These are phyloP conservation scores for Mylabris sibirica DNA, from an alignment of 2,888 invertebrate genomes.

Conservation along the genomic window DNA sequence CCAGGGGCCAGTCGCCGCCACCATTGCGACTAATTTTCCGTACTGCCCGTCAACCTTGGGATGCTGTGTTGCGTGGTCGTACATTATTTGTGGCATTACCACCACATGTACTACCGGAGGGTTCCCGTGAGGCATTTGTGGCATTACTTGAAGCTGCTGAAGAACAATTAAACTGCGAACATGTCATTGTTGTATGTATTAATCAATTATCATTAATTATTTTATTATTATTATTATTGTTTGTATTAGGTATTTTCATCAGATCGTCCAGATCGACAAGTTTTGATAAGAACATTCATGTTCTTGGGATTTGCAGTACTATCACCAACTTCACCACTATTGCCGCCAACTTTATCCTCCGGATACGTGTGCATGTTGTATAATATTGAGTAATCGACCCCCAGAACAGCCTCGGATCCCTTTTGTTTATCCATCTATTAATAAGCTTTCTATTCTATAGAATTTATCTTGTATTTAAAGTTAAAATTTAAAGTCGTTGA, in stretches of 20 bases:
- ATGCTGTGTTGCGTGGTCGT: slow-evolving; percentile 67
- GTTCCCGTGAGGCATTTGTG: slow-evolving; percentile 95
- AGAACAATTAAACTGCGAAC: slow-evolving; percentile 84
- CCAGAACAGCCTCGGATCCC: slow-evolving; percentile 52
- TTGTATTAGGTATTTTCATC: slow-evolving; percentile 54
- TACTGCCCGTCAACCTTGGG: slow-evolving; percentile 62
- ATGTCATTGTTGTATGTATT: slow-evolving; percentile 72
- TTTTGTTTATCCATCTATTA: slow-evolving; percentile 30
- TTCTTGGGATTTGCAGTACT: slow-evolving; percentile 93
- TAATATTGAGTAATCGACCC: slow-evolving; percentile 60
- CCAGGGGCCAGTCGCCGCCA: slow-evolving; percentile 62
- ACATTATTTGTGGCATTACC: slow-evolving; percentile 91
- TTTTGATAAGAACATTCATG: slow-evolving; percentile 94
- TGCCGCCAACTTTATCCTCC: slow-evolving; percentile 66
- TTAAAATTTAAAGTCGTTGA: not conserved
- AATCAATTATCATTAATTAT: not conserved
- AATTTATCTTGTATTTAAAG: slow-evolving; percentile 11
- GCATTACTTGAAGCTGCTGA: slow-evolving; percentile 95
- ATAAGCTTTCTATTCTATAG: slow-evolving; percentile 10
- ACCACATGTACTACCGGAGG: slow-evolving; percentile 82
- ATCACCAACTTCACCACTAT: slow-evolving; percentile 80
- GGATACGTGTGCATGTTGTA: slow-evolving; percentile 61
- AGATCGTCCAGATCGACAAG: slow-evolving; percentile 82
- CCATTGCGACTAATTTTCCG: slow-evolving; percentile 59
- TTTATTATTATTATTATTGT: slow-evolving; percentile 21